Evolutionary conservation across 64 coral and sea anemone genomes (phyloP), one percentile per base, ranked within the genome.

Genomic region (Montipora efflorescens): DNA sequence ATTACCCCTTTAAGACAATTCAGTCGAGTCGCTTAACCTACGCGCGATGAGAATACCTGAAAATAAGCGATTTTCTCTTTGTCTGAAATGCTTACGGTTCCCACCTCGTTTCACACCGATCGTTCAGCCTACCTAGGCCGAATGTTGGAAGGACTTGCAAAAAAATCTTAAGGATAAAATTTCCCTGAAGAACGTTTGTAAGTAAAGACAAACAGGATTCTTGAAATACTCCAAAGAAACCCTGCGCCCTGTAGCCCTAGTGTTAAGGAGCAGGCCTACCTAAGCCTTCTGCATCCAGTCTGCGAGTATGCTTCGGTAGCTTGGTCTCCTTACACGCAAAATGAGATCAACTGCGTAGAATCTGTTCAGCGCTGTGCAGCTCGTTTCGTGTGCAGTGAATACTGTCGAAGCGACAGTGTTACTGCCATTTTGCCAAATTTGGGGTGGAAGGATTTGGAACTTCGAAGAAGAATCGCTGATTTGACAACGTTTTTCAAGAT

Each of bases 141-240:
- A 36, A 2, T 36, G 36, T 36, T 36, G 36, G 36, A 36, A 36
- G 36, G 36, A 36, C 36, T 2, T 36, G 36, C 36, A 36, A 36
- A 36, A 36, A 36, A 36, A 36, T 36, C 1, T 36, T 2, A 36
- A 36, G 36, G 36, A 36, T 2, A 36, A 36, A 36, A 36, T 36
- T 36, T 36, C 36, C 36, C 36, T 75, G 18, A 59, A 57, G 52
- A 88, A 88, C 67, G 36, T 36, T 36, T 36, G 36, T 1, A 36
- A 0, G 36, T 36, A 28, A 88, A 88, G 74, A 47, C 86, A 88
- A 88, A 75, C 70, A 88, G 44, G 53, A 74, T 88, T 48, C 86
- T 88, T 14, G 68, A 19, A 16, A 46, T 88, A 70, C 68, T 75
- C 47, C 70, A 59, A 25, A 76, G 59, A 47, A 86, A 86, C 25